phyloP scores from a whole-genome alignment of 92 coral and sea anemone species.

The Parazoanthus swiftii region DNA sequence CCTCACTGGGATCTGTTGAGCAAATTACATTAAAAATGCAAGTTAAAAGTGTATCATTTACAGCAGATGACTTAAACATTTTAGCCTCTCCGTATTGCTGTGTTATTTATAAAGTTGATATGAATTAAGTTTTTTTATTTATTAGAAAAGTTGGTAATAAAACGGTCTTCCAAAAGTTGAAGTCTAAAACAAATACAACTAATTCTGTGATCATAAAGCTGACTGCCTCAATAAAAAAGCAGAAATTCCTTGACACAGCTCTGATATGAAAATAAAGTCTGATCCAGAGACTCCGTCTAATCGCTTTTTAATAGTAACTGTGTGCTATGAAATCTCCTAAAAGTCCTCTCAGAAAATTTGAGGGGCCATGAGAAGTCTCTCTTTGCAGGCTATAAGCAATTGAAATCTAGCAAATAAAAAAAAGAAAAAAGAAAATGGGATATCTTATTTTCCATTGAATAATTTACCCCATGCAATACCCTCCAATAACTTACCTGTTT shows the following conservation, averaged over 20 bases:
- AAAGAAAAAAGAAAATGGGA: neutral
- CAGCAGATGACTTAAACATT: too few relatives aligned
- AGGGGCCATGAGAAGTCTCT: neutral
- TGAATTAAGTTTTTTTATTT: too few relatives aligned
- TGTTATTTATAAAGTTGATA: neutral
- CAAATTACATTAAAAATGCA: constrained; percentile 16
- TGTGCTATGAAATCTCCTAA: too few relatives aligned
- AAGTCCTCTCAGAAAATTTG: too few relatives aligned
- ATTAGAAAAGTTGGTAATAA: neutral
- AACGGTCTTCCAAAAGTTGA: too few relatives aligned
- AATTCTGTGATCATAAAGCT: neutral
- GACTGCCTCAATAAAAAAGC: too few relatives aligned
- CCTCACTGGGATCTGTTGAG: constrained; percentile 74
- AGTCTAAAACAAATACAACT: neutral
- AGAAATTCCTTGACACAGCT: neutral
- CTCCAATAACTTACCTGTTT: constrained; percentile 63
- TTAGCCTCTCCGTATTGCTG: neutral
- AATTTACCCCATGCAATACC: neutral
- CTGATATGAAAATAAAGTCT: too few relatives aligned
- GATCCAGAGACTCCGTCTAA: neutral
- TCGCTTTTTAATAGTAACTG: too few relatives aligned
- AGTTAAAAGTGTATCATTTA: neutral
- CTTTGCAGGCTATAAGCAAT: neutral
- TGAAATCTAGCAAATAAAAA: too few relatives aligned
- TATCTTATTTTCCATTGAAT: neutral